Conservation (phyloP, 2,797 vertebrate species). For the Graptemys geographica region DNA sequence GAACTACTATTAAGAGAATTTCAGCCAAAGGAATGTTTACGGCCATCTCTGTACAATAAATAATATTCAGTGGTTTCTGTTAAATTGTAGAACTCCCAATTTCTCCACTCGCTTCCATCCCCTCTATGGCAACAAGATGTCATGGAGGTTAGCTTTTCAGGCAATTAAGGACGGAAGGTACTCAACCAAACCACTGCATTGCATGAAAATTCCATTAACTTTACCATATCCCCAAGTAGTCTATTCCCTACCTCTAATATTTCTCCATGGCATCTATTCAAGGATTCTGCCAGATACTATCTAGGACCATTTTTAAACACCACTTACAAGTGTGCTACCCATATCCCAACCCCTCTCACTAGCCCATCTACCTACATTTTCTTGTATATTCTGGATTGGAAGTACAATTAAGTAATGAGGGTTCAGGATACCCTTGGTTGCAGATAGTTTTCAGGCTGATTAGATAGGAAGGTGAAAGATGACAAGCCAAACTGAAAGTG, state of each 20-base stretch:
- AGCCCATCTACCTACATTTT: neutral
- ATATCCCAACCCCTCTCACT: neutral
- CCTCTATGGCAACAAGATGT: neutral
- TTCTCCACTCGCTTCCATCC: neutral
- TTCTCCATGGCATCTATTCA: slow-evolving; percentile 37
- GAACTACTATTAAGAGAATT: neutral
- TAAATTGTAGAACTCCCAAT: slow-evolving; percentile 8
- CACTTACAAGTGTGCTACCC: neutral
- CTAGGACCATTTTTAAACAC: neutral
- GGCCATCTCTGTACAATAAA: neutral
- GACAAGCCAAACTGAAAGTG: accelerated
- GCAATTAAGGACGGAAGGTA: neutral
- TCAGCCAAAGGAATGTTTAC: slow-evolving; percentile 1
- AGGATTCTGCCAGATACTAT: slow-evolving; percentile 21
- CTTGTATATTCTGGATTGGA: neutral
- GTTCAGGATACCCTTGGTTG: neutral
- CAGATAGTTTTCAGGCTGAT: neutral
- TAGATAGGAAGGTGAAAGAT: neutral
- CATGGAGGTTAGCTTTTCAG: neutral
- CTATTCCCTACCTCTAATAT: neutral
- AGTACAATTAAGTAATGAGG: neutral
- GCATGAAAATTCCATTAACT: neutral
- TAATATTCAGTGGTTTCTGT: neutral
- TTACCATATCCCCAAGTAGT: neutral
- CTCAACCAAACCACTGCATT: neutral